Base-by-base conservation (phyloP, 2,888 invertebrate species). In the Pollenia amentaria region DNA sequence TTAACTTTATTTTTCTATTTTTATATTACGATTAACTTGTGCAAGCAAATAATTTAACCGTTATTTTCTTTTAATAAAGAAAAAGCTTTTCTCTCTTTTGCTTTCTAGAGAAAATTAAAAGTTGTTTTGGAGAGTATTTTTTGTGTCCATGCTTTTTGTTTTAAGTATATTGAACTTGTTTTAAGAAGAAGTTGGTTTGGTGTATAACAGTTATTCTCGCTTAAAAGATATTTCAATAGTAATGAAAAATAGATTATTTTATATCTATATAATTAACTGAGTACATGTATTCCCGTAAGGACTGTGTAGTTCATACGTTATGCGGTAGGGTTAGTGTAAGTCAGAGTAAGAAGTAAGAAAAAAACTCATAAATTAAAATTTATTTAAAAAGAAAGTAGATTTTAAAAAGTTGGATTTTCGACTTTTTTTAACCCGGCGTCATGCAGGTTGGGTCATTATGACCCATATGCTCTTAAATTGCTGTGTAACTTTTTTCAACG, bases 281-380 rank as follows among this genome's bases (percentile, higher is more conserved):
- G 44, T n/a, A 42, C 12, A 38, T 48, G 12, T 67, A 12, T 7
- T 55, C 2, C 1, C 16, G 29, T 48, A 53, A 3, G n/a, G 16
- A 7, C 8, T 16, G 48, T 69, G 51, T 67, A 76, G 60, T 67
- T 46, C 77, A 65, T 78, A 46, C 2, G 60, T 11, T 44, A 51
- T 76, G 14, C 62, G 69, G 53, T 69, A 55, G 42, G 29, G 29
- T 82, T 83, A 86, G 69, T 51, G 82, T 86, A 79, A 82, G 82
- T 82, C 82, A 86, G 40, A 78, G 73, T 62, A 48, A 51, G 10
- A 57, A 29, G 4, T 2, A 29, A 12, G n/a, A 1, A 14, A 8
- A 21, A 21, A 29, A 29, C 29, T 40, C 8, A n/a, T 10, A 62
- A 42, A 62, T 42, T 62, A 3, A 16, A n/a, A 38, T 16, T 12